Percentiles rank a stretch among this genome's conserved stretches.
These are phyloP conservation scores for Drosophila parvula DNA, from an alignment of 1,140 invertebrate species.

Conservation along the genomic window DNA sequence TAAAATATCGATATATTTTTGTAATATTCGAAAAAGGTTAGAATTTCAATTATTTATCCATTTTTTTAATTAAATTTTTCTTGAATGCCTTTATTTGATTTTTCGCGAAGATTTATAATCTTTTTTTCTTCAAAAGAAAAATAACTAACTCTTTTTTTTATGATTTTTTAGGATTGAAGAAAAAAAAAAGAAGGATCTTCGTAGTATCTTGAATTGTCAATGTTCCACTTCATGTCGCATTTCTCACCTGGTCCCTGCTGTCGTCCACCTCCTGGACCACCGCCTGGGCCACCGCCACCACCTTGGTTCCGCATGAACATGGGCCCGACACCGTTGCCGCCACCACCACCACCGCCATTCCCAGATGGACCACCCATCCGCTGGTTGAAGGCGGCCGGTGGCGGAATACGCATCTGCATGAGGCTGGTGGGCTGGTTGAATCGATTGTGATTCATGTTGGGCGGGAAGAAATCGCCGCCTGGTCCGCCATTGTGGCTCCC, in stretches of 20 bases:
- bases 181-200: neutral
- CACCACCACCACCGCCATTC: constrained; percentile 7
- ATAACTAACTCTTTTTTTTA: neutral
- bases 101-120: neutral
- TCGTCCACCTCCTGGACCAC: constrained; percentile 53
- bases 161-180: neutral
- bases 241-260: constrained; percentile 74
- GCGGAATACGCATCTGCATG: constrained; percentile 82
- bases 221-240: neutral
- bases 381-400: constrained; percentile 76
- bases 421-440: constrained; percentile 81
- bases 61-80: too few relatives aligned
- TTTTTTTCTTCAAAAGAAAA: neutral
- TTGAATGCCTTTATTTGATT: neutral
- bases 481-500: constrained; percentile 61
- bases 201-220: neutral
- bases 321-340: constrained; percentile 61
- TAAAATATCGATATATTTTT: too few relatives aligned
- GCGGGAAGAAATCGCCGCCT: constrained; percentile 65
- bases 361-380: constrained; percentile 69
- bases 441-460: constrained; percentile 77
- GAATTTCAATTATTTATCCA: too few relatives aligned
- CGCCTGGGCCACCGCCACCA: constrained; percentile 44
- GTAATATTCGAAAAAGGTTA: too few relatives aligned
- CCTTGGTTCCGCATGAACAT: constrained; percentile 74